These are phyloP conservation scores for Thalassoma bifasciatum DNA, from an alignment of 2,113 vertebrate genomes.

Conservation along the genomic window DNA sequence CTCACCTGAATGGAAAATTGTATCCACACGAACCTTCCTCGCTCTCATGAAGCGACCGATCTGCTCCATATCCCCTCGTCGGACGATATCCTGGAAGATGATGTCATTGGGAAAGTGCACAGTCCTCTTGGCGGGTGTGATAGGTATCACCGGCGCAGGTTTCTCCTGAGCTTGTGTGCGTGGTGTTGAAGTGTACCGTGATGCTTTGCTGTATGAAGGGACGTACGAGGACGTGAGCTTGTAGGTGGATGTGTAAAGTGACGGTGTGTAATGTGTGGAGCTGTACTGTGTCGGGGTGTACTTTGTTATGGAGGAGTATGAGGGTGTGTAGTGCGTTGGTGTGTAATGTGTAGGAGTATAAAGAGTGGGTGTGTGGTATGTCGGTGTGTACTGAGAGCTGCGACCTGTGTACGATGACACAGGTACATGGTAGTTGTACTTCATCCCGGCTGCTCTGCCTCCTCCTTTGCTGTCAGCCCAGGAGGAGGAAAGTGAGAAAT, in stretches of 20 bases:
- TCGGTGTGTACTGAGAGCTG: constrained; percentile 70
- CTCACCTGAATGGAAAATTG: constrained; percentile 94
- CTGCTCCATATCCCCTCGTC: constrained; percentile 92
- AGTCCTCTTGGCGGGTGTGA: constrained; percentile 73
- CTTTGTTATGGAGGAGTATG: constrained; percentile 58
- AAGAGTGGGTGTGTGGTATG: constrained; percentile 67
- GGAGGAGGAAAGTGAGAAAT: constrained; percentile 58
- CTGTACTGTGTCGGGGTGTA: constrained; percentile 73
- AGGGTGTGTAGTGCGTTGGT: constrained; percentile 47
- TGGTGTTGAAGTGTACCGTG: constrained; percentile 56
- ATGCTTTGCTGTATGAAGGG: constrained; percentile 68
- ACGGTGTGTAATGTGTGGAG: constrained; percentile 61
- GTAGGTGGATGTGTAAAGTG: constrained; percentile 68
- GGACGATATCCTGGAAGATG: constrained; percentile 93
- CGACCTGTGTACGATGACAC: constrained; percentile 71
- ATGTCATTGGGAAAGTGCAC: constrained; percentile 94
- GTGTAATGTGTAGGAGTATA: constrained; percentile 73
- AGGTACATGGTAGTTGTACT: constrained; percentile 82
- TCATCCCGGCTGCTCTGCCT: constrained; percentile 83
- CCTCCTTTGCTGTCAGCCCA: constrained; percentile 46
- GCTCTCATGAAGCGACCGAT: constrained; percentile 94
- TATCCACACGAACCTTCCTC: constrained; percentile 91
- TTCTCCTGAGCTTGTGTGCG: constrained; percentile 48
- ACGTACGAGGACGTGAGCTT: constrained; percentile 63
- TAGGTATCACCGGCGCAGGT: constrained; percentile 62